phyloP scores from a whole-genome alignment of 2,797 vertebrate genomes.

The Phrynocephalus vlangalii region DNA sequence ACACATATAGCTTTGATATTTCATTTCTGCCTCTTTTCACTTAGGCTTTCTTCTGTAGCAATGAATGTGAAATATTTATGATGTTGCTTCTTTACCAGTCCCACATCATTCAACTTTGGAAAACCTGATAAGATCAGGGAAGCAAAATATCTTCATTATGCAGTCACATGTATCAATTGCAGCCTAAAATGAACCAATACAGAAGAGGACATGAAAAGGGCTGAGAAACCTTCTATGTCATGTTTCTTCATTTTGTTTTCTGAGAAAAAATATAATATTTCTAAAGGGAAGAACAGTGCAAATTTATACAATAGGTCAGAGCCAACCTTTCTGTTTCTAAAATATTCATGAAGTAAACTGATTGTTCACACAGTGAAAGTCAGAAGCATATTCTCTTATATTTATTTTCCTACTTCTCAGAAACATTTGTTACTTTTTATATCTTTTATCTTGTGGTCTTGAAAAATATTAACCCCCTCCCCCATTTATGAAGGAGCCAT shows the following conservation, averaged over 20 bases:
- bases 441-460: neutral
- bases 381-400: constrained; percentile 22
- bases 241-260: constrained; percentile 53
- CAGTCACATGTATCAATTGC: constrained; percentile 59
- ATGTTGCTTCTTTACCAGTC: constrained; percentile 49
- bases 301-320: constrained; percentile 61
- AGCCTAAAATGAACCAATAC: constrained; percentile 63
- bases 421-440: constrained; percentile 21
- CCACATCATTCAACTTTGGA: constrained; percentile 47
- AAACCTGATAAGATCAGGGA: constrained; percentile 50
- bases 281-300: constrained; percentile 54
- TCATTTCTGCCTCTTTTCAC: constrained; percentile 18
- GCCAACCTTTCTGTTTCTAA: constrained; percentile 59
- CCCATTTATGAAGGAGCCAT: constrained; percentile 13
- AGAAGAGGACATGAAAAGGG: constrained; percentile 26
- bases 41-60: constrained; percentile 43
- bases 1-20: constrained; percentile 16
- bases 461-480: neutral
- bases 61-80: constrained; percentile 58
- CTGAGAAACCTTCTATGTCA: constrained; percentile 53
- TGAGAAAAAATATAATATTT: constrained; percentile 64
- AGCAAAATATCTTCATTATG: constrained; percentile 49
- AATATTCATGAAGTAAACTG: constrained; percentile 70
- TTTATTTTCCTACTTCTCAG: constrained; percentile 46
- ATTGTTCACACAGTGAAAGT: constrained; percentile 9